Evolutionary conservation across 2,888 invertebrate species (phyloP).

Genomic region (Brachynemurus nebulosus): DNA sequence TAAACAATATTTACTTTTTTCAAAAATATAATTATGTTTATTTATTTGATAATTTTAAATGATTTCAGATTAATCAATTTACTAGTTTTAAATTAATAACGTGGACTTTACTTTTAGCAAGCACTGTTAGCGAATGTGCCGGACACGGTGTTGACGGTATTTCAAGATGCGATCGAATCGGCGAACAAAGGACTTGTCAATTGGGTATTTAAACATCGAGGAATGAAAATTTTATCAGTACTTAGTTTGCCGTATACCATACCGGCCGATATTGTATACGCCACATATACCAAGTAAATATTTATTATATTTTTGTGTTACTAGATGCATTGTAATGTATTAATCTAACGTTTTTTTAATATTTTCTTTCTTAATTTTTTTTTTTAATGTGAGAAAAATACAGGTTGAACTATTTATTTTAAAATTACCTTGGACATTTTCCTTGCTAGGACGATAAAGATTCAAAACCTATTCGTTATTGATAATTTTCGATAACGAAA

Average conservation of each 20-base stretch:
- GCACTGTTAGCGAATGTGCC: conserved; percentile 79
- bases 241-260: conserved; percentile 75
- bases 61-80: not conserved
- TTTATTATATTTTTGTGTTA: not conserved
- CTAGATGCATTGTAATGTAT: not conserved
- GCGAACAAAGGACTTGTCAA: conserved; percentile 83
- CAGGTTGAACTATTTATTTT: too few relatives aligned
- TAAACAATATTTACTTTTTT: too few relatives aligned
- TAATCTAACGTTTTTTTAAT: not conserved
- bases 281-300: conserved; percentile 77
- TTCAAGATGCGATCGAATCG: conserved; percentile 86
- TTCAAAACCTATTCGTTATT: too few relatives aligned
- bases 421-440: too few relatives aligned
- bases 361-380: not conserved
- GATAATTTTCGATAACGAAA: too few relatives aligned
- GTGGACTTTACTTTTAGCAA: conserved; percentile 44
- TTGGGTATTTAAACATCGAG: conserved; percentile 76
- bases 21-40: too few relatives aligned
- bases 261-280: conserved; percentile 77
- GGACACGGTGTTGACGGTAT: conserved; percentile 75
- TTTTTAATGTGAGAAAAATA: not conserved
- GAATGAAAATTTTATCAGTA: conserved; percentile 65
- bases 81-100: too few relatives aligned
- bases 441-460: too few relatives aligned
- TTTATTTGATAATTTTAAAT: not conserved